phyloP scores from a whole-genome alignment of 2,888 invertebrate genomes.

The Chalcis sispes region DNA sequence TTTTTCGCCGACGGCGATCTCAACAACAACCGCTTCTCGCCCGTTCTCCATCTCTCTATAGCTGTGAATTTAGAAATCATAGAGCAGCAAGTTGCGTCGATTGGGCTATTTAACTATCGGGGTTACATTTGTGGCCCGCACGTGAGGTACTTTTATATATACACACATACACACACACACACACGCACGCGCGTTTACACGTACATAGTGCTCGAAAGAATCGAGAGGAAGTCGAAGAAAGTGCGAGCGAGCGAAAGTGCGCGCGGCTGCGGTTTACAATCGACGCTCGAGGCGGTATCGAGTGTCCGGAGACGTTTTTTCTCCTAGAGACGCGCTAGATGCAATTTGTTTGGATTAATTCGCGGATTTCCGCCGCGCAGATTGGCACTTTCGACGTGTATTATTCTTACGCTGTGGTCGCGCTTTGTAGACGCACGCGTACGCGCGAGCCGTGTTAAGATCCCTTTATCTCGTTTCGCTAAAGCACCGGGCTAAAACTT shows the following conservation, averaged over 20 bases:
- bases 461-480: constrained; percentile 7
- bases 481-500: background rate
- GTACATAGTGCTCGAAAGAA: too few species aligned
- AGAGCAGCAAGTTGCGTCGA: background rate
- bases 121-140: background rate
- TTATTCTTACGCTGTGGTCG: background rate
- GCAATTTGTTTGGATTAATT: constrained; percentile 34
- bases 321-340: background rate
- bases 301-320: constrained; percentile 4
- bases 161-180: too few species aligned
- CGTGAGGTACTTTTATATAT: too few species aligned
- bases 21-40: background rate
- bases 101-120: background rate
- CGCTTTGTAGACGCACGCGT: constrained; percentile 6
- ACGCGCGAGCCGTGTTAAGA: background rate
- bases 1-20: constrained; percentile 26
- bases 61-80: constrained; percentile 28
- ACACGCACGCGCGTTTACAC: background rate
- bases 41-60: background rate
- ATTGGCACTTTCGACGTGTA: constrained; percentile 25
- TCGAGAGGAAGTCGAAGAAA: constrained; percentile 36
- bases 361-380: constrained; percentile 10
- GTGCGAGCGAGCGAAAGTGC: constrained; percentile 37
- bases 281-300: background rate
- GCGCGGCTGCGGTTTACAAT: background rate